Percentiles rank a stretch among this genome's conserved stretches.
These are phyloP conservation scores for Tursiops truncatus DNA, from an alignment of 2,113 vertebrate genomes.

Conservation along the genomic window DNA sequence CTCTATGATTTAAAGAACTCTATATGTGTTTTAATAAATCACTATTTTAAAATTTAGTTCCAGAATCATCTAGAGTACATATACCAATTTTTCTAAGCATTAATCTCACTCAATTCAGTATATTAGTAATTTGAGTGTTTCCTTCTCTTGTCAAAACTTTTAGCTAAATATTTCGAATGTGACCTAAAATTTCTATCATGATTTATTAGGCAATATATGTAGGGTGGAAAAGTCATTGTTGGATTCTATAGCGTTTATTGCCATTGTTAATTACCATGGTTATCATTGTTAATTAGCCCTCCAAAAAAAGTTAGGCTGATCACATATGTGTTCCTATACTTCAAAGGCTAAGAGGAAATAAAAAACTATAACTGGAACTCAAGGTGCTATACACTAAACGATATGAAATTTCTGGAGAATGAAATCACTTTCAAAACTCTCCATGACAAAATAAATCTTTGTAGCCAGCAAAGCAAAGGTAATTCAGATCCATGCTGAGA, in stretches of 20 bases:
- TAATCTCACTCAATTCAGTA: not conserved
- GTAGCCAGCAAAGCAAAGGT: not conserved
- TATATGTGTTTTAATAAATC: not conserved
- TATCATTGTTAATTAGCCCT: not conserved
- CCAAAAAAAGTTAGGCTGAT: not conserved
- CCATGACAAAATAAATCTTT: not conserved
- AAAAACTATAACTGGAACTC: not conserved
- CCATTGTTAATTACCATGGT: not conserved
- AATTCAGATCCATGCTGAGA: not conserved
- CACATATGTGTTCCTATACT: not conserved
- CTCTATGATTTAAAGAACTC: not conserved
- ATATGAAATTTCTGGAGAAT: slow-evolving; percentile 6
- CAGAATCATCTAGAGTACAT: not conserved
- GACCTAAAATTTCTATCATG: not conserved
- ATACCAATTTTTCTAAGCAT: not conserved
- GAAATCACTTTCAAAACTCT: not conserved
- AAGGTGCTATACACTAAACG: not conserved
- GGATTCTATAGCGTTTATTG: not conserved
- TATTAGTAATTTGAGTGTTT: not conserved
- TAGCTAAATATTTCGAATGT: slow-evolving; percentile 40
- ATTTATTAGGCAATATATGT: not conserved
- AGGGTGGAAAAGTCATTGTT: not conserved
- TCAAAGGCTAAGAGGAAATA: not conserved
- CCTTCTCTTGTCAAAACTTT: not conserved
- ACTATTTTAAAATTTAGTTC: not conserved